phyloP scores from a whole-genome alignment of 2,797 vertebrate genomes.

The Sebastes matsubarae region DNA sequence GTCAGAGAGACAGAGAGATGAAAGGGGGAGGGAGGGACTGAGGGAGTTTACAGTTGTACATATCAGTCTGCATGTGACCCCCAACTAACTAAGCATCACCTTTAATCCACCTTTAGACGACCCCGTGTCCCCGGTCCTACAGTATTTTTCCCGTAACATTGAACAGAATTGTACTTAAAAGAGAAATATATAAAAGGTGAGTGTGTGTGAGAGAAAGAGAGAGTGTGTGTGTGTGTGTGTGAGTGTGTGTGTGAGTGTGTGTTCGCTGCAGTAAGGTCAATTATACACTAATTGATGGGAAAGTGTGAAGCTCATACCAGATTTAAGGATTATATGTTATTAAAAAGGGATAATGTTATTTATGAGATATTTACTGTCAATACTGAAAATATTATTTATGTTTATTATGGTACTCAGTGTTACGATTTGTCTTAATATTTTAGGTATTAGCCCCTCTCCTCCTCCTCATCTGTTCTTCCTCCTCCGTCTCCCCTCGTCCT shows the following conservation, averaged over 20 bases:
- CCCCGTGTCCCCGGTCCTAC: slow-evolving; percentile 40
- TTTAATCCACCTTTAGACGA: slow-evolving; percentile 48
- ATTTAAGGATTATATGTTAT: slow-evolving; percentile 52
- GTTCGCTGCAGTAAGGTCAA: slow-evolving; percentile 28
- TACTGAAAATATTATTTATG: slow-evolving; percentile 58
- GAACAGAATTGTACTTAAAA: slow-evolving; percentile 39
- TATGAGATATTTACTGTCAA: slow-evolving; percentile 72
- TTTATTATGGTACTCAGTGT: slow-evolving; percentile 75
- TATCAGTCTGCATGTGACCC: slow-evolving; percentile 78
- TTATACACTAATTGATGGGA: slow-evolving; percentile 33
- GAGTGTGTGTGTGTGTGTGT: slow-evolving; percentile 21
- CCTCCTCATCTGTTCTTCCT: background rate
- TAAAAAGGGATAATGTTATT: slow-evolving; percentile 54
- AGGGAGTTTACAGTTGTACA: slow-evolving; percentile 72
- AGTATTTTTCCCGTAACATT: slow-evolving; percentile 64
- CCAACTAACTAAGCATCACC: slow-evolving; percentile 52
- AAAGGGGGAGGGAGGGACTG: background rate
- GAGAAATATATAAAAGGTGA: slow-evolving; percentile 11
- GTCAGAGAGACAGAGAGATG: background rate
- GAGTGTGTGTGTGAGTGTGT: slow-evolving; percentile 15
- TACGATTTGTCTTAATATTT: slow-evolving; percentile 65
- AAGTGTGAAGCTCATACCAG: slow-evolving; percentile 42
- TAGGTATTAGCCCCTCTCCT: slow-evolving; percentile 58
- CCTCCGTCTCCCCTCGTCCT: background rate
- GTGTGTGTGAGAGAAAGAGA: slow-evolving; percentile 7